Evolutionary conservation across 2,113 vertebrate species (phyloP).

Genomic region (Cyanocitta stelleri): DNA sequence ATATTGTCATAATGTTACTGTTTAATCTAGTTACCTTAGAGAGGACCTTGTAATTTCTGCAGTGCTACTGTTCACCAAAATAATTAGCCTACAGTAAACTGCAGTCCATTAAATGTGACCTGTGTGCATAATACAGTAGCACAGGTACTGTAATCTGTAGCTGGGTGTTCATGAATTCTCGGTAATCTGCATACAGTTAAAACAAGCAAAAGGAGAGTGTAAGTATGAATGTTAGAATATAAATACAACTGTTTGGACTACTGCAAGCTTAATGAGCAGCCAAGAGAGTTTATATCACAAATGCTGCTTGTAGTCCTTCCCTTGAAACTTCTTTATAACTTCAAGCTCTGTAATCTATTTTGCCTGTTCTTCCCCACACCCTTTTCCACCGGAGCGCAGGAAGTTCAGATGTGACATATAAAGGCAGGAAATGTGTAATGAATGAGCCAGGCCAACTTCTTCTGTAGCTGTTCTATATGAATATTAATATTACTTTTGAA

Average conservation of each 20-base stretch:
- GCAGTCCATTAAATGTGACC: background rate
- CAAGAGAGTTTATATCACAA: background rate
- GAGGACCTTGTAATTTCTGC: background rate
- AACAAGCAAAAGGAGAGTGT: background rate
- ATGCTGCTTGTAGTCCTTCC: background rate
- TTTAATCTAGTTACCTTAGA: constrained; percentile 26
- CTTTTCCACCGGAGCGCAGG: constrained; percentile 31
- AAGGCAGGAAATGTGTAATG: constrained; percentile 25
- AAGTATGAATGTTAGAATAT: background rate
- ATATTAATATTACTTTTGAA: background rate
- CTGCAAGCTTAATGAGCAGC: background rate
- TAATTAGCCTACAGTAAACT: background rate
- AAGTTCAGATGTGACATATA: constrained; percentile 37
- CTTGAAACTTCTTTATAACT: background rate
- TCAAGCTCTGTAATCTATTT: background rate
- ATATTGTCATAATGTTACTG: constrained; percentile 29
- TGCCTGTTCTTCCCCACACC: background rate
- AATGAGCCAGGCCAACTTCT: background rate
- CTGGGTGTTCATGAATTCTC: background rate
- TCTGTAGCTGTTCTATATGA: background rate
- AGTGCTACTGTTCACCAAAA: background rate
- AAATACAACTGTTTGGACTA: background rate
- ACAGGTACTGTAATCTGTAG: background rate
- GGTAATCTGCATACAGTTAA: background rate
- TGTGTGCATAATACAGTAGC: background rate